Evolutionary conservation across 1,140 invertebrate genomes (phyloP).

Genomic region (Caenorhabditis brenneri): DNA sequence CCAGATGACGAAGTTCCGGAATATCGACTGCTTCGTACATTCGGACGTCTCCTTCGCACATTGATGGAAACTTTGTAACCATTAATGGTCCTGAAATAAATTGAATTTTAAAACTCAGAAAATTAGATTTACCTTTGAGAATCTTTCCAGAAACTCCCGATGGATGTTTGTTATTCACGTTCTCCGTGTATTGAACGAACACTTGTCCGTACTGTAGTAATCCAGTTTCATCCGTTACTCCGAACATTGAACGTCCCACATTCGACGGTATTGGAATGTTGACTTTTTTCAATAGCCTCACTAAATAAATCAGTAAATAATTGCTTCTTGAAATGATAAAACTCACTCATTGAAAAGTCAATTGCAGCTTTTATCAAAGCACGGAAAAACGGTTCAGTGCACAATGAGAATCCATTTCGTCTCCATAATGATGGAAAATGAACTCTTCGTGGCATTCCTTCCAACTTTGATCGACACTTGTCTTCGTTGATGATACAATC

Average conservation of each 20-base stretch:
- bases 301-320: slow-evolving; percentile 26
- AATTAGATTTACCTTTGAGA: not conserved
- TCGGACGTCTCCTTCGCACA: slow-evolving; percentile 70
- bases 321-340: not conserved
- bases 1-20: slow-evolving; percentile 65
- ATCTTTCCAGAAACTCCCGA: not conserved
- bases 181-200: slow-evolving; percentile 64
- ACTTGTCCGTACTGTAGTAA: slow-evolving; percentile 64
- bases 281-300: slow-evolving; percentile 59
- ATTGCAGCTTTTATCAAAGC: slow-evolving; percentile 54
- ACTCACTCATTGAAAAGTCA: slow-evolving; percentile 48
- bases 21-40: slow-evolving; percentile 68
- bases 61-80: slow-evolving; percentile 71
- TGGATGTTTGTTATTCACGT: slow-evolving; percentile 48
- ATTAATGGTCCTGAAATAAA: slow-evolving; percentile 56
- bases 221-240: slow-evolving; percentile 64
- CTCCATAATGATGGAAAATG: slow-evolving; percentile 52
- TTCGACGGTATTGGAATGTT: slow-evolving; percentile 62
- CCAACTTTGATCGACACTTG: not conserved
- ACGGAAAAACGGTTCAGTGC: slow-evolving; percentile 68
- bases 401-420: slow-evolving; percentile 59
- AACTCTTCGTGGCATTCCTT: slow-evolving; percentile 51
- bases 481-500: slow-evolving; percentile 31
- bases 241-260: slow-evolving; percentile 66
- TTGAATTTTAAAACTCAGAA: no score